A percentile compares a stretch with the other conserved stretches of the same genome.
phyloP scores from a whole-genome alignment of 2,113 vertebrate species.

The Solea senegalensis region DNA sequence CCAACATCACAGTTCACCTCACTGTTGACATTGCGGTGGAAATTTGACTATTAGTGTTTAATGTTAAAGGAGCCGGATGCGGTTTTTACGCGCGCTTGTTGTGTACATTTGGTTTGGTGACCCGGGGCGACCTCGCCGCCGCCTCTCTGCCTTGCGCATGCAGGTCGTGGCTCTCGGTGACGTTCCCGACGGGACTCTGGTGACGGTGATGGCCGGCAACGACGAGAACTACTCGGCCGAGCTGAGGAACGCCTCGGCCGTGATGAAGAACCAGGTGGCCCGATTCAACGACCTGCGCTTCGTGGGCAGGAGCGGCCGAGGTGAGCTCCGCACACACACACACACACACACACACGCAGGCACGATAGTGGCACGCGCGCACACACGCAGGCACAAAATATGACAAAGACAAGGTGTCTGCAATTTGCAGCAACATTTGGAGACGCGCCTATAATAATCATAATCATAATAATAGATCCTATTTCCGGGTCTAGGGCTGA shows the following conservation, averaged over 20 bases:
- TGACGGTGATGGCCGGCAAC: slow-evolving; percentile 99
- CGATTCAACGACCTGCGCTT: slow-evolving; percentile 99
- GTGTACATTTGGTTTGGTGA: slow-evolving; percentile 42
- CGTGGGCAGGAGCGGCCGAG: slow-evolving; percentile 97
- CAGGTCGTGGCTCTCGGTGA: slow-evolving; percentile 98
- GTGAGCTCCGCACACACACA: slow-evolving; percentile 74
- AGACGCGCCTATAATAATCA: slow-evolving; percentile 29
- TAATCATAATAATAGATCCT: not conserved
- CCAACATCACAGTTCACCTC: not conserved
- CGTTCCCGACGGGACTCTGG: slow-evolving; percentile 96
- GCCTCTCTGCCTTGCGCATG: slow-evolving; percentile 14
- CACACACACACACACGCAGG: not conserved
- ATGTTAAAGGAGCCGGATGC: slow-evolving; percentile 37
- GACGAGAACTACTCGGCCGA: slow-evolving; percentile 99
- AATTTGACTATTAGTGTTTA: not conserved
- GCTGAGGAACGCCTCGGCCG: slow-evolving; percentile 96
- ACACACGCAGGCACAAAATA: not conserved
- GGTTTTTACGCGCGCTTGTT: slow-evolving; percentile 33
- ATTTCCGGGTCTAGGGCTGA: slow-evolving; percentile 19
- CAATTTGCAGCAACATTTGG: slow-evolving; percentile 27
- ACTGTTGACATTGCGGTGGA: slow-evolving; percentile 13
- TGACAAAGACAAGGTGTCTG: slow-evolving; percentile 8
- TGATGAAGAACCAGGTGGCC: slow-evolving; percentile 99
- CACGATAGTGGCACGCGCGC: not conserved
- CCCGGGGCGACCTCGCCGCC: slow-evolving; percentile 45